Percentiles rank a stretch among this genome's conserved stretches.
phyloP scores from a whole-genome alignment of 1,140 invertebrate genomes.

The Zaprionus ghesquierei region DNA sequence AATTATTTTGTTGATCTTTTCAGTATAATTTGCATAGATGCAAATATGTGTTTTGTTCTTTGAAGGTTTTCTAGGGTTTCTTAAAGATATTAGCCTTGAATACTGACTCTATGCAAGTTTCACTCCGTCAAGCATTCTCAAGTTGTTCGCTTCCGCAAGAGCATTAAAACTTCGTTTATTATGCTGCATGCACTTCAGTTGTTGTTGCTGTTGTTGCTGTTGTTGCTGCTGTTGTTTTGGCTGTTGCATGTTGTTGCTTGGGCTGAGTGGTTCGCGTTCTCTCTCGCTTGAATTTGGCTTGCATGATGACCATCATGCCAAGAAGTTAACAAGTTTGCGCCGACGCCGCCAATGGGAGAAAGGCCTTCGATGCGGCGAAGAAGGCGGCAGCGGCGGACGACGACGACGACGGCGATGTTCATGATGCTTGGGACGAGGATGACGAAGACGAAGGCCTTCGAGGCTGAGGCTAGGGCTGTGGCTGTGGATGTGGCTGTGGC shows the following conservation, averaged over 20 bases:
- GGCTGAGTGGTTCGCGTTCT: slow-evolving; percentile 42
- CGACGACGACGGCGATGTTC: slow-evolving; percentile 44
- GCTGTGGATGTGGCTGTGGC: background rate
- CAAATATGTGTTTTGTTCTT: too few species aligned
- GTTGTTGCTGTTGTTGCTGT: background rate
- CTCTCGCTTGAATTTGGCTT: slow-evolving; percentile 51
- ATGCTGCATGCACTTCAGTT: background rate
- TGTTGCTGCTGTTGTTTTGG: slow-evolving; percentile 16
- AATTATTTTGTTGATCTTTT: too few species aligned
- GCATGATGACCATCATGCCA: slow-evolving; percentile 77
- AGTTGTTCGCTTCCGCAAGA: slow-evolving; percentile 1
- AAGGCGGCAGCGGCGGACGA: slow-evolving; percentile 22
- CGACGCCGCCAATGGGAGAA: slow-evolving; percentile 72
- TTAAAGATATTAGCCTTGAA: background rate
- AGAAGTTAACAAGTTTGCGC: slow-evolving; percentile 79
- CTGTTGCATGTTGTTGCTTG: slow-evolving; percentile 65
- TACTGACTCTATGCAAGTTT: background rate
- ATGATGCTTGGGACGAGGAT: slow-evolving; percentile 35
- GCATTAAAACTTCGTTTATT: slow-evolving; percentile 25
- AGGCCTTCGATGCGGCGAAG: slow-evolving; percentile 53
- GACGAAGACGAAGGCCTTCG: slow-evolving; percentile 41
- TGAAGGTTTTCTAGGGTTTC: background rate
- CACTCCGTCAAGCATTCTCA: background rate
- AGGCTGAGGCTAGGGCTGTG: slow-evolving; percentile 16
- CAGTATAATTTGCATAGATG: too few species aligned